A percentile compares a stretch with the other conserved stretches of the same genome.
Conservation (phyloP, 2,888 invertebrate species). For the Gryllus longicercus region DNA sequence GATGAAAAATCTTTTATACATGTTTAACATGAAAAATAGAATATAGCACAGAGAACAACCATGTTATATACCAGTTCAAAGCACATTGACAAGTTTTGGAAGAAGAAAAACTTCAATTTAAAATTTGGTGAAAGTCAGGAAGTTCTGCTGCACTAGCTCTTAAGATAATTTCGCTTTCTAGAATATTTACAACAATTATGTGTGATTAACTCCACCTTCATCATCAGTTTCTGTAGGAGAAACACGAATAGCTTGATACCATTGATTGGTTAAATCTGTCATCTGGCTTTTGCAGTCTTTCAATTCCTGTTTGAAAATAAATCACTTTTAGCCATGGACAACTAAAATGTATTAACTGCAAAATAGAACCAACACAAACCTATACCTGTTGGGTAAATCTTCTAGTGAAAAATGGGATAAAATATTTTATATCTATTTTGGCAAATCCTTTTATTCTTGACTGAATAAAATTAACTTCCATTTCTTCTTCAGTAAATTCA, state of each 20-base stretch:
- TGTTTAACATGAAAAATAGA: too few species aligned
- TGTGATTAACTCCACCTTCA: constrained; percentile 46
- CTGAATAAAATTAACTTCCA: constrained; percentile 82
- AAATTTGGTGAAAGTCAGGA: too few species aligned
- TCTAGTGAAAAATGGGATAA: constrained; percentile 94
- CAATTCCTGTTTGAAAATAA: constrained; percentile 64
- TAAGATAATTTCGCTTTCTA: too few species aligned
- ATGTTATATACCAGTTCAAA: too few species aligned
- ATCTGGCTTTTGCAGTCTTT: constrained; percentile 95
- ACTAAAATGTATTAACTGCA: neutral
- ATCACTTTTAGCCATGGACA: too few species aligned
- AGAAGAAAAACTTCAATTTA: too few species aligned
- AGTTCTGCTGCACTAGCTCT: too few species aligned
- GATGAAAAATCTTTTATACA: too few species aligned
- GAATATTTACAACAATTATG: too few species aligned
- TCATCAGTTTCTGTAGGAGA: constrained; percentile 83
- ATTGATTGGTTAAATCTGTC: constrained; percentile 92
- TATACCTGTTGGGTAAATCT: constrained; percentile 88
- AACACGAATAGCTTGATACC: constrained; percentile 93
- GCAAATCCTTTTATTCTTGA: constrained; percentile 83
- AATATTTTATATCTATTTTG: constrained; percentile 85
- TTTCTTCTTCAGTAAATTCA: constrained; percentile 88
- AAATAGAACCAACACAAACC: constrained; percentile 21
- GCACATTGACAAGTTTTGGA: too few species aligned
- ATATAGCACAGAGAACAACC: too few species aligned